phyloP scores from a whole-genome alignment of 2,797 vertebrate genomes.

The Varecia variegata region DNA sequence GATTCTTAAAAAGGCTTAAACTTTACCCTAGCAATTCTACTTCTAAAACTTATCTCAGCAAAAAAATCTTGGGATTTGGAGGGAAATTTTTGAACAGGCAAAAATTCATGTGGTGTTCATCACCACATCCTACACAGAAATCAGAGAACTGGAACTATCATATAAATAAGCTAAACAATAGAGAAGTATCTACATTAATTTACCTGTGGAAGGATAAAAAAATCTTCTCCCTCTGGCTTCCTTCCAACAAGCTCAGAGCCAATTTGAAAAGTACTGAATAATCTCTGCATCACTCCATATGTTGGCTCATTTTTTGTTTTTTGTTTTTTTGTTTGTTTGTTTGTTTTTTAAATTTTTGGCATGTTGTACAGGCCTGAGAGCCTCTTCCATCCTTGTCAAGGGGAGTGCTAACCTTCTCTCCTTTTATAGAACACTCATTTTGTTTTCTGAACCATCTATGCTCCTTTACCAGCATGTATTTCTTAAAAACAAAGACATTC shows the following conservation, averaged over 20 bases:
- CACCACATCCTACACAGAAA: not conserved
- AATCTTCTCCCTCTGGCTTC: not conserved
- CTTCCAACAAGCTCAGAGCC: not conserved
- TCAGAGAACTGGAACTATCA: not conserved
- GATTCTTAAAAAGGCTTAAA: slow-evolving; percentile 12
- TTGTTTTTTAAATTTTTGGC: too few relatives aligned
- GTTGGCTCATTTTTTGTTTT: not conserved
- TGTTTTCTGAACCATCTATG: not conserved
- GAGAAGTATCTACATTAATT: not conserved
- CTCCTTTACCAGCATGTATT: not conserved
- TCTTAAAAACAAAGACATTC: slow-evolving; percentile 17
- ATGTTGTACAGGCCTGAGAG: too few relatives aligned
- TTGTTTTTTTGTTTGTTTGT: not conserved
- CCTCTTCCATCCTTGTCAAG: too few relatives aligned
- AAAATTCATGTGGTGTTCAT: not conserved
- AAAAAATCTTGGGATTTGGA: not conserved
- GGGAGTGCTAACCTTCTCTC: too few relatives aligned
- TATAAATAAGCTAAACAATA: not conserved
- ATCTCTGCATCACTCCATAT: not conserved
- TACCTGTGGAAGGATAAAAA: not conserved
- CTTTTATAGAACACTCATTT: not conserved
- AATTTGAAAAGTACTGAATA: not conserved
- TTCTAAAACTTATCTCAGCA: not conserved
- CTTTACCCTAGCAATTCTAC: not conserved
- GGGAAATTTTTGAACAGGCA: not conserved